Base-by-base conservation (phyloP, 2,113 vertebrate species). In the Gopherus evgoodei region DNA sequence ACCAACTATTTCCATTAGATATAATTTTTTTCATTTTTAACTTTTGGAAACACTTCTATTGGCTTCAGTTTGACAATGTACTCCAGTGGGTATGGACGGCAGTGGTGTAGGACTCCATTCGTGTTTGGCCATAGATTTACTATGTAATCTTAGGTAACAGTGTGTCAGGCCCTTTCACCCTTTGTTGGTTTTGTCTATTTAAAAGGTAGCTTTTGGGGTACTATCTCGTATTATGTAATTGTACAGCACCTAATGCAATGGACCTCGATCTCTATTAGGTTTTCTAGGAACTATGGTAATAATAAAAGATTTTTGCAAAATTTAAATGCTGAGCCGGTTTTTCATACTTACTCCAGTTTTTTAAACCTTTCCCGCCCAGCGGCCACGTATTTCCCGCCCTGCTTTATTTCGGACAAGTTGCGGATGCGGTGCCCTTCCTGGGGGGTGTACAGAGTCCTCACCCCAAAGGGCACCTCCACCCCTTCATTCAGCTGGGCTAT, bases 311-410 rank as follows among this genome's bases (percentile, higher is more conserved):
- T 53, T 69, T 47, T 38, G 13, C 12, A 10, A 35, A 53, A 42
- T 25, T n/a, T 3, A 5, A n/a, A 6, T 3, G 38, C 2, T 19
- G 35, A 35, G 8, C 11, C 17, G 27, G 56, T 53, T 49, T 27
- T 52, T 56, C 17, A 47, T 65, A 98, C 98, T 97, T 97, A 98
- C 98, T 98, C 96, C 4, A 99, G 94, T 57, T 97, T 97, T 96
- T 97, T 98, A 94, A 99, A 98, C 31, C 86, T 96, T 94, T 99
- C 98, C 11, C 94, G 96, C 49, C 98, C 98, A 0, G 98, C 98
- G 2, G 98, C 98, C 8, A 98, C 98, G 27, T 98, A 98, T 87
- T 57, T 96, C 50, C 97, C 97, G 2, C 98, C 97, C 2, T 97
- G 90, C 79, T 94, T 90, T 84, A 99, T 27, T 25, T 98, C 90